phyloP scores from a whole-genome alignment of 2,797 vertebrate genomes.

The Acipenser oxyrinchus region DNA sequence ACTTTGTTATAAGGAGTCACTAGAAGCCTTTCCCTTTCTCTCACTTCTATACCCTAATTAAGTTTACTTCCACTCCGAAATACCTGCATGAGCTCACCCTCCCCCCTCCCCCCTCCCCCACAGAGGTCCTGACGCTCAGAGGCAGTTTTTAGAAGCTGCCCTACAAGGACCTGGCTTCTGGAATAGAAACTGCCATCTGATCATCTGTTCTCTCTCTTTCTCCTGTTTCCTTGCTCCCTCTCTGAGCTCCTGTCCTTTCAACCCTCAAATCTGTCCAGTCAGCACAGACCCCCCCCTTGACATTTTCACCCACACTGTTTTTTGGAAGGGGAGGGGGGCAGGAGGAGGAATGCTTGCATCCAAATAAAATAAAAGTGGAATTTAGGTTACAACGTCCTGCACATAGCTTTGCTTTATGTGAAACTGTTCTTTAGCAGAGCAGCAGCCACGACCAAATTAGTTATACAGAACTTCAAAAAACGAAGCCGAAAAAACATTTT shows the following conservation, averaged over 20 bases:
- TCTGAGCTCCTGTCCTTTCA: not conserved
- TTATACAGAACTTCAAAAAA: too few species aligned
- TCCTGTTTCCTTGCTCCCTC: not conserved
- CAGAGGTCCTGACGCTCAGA: conserved; percentile 6
- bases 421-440: too few species aligned
- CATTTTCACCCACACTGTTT: not conserved
- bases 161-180: conserved; percentile 72
- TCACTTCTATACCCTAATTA: conserved; percentile 25
- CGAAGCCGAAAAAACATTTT: too few species aligned
- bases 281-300: conserved; percentile 27
- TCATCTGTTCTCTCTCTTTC: conserved; percentile 26
- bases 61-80: conserved; percentile 33
- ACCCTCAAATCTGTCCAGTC: conserved; percentile 11
- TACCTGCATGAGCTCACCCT: conserved; percentile 37
- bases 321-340: conserved; percentile 2
- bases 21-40: too few species aligned
- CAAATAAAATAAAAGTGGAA: too few species aligned
- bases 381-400: too few species aligned
- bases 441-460: too few species aligned
- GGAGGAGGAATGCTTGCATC: not conserved
- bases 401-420: too few species aligned
- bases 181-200: conserved; percentile 73
- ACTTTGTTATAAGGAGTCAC: too few species aligned
- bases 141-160: conserved; percentile 73
- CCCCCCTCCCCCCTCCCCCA: conserved; percentile 24